Base-by-base conservation (phyloP, 2,797 vertebrate genomes). In the Adrianichthys oophorus region DNA sequence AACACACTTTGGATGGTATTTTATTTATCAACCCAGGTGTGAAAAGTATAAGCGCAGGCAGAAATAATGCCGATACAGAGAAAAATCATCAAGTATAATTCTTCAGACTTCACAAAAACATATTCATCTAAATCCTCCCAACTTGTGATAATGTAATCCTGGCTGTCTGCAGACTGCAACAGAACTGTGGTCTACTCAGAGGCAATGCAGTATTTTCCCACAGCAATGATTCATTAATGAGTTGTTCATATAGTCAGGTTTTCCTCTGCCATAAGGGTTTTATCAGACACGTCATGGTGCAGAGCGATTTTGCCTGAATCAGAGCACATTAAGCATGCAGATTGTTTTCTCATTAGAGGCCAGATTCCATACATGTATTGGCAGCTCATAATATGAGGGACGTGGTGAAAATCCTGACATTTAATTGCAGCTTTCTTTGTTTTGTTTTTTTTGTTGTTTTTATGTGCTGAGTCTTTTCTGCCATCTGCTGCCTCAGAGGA, bases 401-500 rank as follows among this genome's bases (percentile, higher is more conserved):
- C 84, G 67, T 78, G 77, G 32, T 84, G 71, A 76, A 75, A 85
- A 87, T 79, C 75, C 57, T 46, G 60, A 79, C 74, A 86, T 84
- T 52, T 74, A 78, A 82, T 82, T 74, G 68, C 60, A 5, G 65
- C 71, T 72, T 66, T 71, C 62, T 18, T 16, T 19, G 18, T 45
- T 29, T 43, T 76, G 58, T 66, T 4, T 1, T 59, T 10, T 0
- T 50, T 44, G 41, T 49, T 54, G 51, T 60, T 1, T 12, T 5
- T 60, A 19, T 74, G 82, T 82, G 86, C 50, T 70, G 70, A 85
- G 85, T 80, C 67, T 80, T 89, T 87, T 87, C 89, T 90, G 90
- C 88, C 90, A 90, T 88, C 90, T 91, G 87, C 59, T 90, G 90
- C 16, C 26, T 41, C 68, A 42, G 66, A 72, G 62, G 78, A 68